Evolutionary conservation across 2,797 vertebrate species (phyloP), one percentile per base, ranked within the genome.

Genomic region (Babyrousa celebensis): DNA sequence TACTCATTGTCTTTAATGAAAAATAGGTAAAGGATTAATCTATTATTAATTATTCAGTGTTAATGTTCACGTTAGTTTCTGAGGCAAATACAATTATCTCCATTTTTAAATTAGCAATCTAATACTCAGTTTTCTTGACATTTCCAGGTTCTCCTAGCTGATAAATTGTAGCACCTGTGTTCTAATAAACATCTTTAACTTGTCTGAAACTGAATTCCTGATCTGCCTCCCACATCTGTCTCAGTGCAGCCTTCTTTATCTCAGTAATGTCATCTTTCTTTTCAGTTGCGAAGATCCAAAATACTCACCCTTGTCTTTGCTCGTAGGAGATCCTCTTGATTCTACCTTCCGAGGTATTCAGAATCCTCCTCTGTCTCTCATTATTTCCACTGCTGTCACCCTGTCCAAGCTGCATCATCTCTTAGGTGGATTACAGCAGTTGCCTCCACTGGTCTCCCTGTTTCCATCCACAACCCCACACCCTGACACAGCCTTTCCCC

Each of bases 161-260:
- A 40, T 79, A 83, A 91, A 43, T 20, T 40, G 52, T 43, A 85
- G 36, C 29, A 63, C 16, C 12, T 80, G 36, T 32, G 17, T 60
- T 91, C 56, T 71, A 40, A 91, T 21, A 70, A 58, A 63, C 11
- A 17, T 56, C 48, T 92, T 89, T 71, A 84, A 58, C 16, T 93
- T 68, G 18, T 60, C 27, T 70, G 40, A 56, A 70, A 40, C 1
- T 11, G n/a, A 62, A 84, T 62, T 80, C 52, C 56, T 78, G 17
- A 23, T 75, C 32, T 83, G 6, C 67, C 36, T 95, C 17, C 78
- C 23, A 18, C 9, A 12, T 70, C 11, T 79, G 3, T 78, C 80
- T 23, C 0, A 0, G 6, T 16, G 4, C 1, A 84, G 25, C 5
- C n/a, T n/a, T 52, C 29, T 82, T 72, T 20, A 2, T 79, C n/a